Evolutionary conservation across 2,113 vertebrate genomes (phyloP).

Genomic region (Penelope pileata): DNA sequence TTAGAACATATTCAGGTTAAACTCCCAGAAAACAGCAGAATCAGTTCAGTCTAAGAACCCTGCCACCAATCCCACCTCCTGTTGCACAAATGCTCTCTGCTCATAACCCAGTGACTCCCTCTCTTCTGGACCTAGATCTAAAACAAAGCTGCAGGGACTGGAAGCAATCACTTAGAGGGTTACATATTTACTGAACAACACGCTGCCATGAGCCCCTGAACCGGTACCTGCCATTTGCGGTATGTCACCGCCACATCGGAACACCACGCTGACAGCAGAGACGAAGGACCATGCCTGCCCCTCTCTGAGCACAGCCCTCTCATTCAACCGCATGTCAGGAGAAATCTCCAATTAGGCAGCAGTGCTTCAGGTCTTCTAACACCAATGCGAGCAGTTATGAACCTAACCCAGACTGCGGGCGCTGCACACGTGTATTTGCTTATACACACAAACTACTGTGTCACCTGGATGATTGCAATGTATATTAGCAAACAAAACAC

Average conservation of each 20-base stretch:
- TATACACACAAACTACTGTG: neutral
- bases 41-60: neutral
- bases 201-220: neutral
- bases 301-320: neutral
- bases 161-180: neutral
- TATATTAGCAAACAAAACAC: neutral
- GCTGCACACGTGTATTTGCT: neutral
- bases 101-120: neutral
- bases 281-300: neutral
- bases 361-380: neutral
- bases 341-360: neutral
- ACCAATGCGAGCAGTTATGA: neutral
- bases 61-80: neutral
- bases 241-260: neutral
- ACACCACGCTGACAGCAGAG: neutral
- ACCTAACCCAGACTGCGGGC: neutral
- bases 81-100: neutral
- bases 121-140: neutral
- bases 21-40: neutral
- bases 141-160: neutral
- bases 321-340: neutral
- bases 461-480: neutral
- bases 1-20: constrained; percentile 2
- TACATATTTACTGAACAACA: neutral
- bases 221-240: neutral